These are phyloP conservation scores for Bombus breviceps DNA, from an alignment of 1,140 invertebrate genomes.

Conservation along the genomic window DNA sequence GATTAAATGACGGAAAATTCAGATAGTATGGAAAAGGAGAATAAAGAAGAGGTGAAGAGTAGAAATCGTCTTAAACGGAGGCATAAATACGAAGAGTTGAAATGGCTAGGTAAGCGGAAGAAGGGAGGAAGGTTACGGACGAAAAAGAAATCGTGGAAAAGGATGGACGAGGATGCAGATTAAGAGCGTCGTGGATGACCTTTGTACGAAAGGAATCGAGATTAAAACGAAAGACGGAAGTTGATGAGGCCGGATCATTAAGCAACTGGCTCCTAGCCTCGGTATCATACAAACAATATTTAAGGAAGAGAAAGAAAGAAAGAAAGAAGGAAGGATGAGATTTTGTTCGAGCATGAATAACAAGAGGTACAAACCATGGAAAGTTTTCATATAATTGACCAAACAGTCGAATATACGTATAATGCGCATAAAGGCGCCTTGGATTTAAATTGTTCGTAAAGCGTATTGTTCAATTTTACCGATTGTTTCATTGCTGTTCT, in stretches of 20 bases:
- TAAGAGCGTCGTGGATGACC: conserved; percentile 27
- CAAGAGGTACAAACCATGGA: neutral
- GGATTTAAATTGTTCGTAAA: neutral
- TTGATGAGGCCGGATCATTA: conserved; percentile 55
- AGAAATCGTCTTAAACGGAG: neutral
- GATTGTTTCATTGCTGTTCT: neutral
- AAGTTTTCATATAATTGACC: conserved; percentile 3
- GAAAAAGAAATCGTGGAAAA: conserved; percentile 15
- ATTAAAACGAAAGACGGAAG: conserved; percentile 52
- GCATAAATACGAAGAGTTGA: conserved; percentile 5
- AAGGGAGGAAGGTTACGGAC: neutral
- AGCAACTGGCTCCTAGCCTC: conserved; percentile 26
- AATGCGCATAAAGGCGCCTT: neutral
- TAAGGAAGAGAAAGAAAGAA: conserved; percentile 2
- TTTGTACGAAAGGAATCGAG: conserved; percentile 34
- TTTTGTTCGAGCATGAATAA: conserved; percentile 25
- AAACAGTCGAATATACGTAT: neutral
- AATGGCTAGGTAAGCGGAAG: neutral
- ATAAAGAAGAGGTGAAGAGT: too few relatives aligned
- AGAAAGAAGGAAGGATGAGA: neutral
- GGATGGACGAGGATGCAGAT: conserved; percentile 18
- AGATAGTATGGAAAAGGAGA: neutral
- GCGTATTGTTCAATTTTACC: neutral
- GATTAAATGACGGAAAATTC: conserved; percentile 23
- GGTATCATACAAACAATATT: conserved; percentile 50